phyloP scores from a whole-genome alignment of 2,888 invertebrate species.

The Brachyptera risi region DNA sequence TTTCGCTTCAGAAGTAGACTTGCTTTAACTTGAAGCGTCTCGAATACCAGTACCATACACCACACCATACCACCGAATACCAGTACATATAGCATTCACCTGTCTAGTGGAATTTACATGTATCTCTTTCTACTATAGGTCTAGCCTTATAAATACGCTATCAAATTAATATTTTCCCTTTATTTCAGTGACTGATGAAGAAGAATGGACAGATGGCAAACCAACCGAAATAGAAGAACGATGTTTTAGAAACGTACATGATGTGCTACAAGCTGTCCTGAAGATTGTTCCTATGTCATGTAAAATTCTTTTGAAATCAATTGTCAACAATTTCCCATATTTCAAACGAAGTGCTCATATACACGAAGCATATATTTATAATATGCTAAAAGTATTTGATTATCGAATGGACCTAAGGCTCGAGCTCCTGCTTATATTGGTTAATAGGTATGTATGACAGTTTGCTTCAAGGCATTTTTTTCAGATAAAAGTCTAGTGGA shows the following conservation, averaged over 20 bases:
- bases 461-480: no score
- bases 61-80: no score
- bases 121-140: no score
- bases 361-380: slow-evolving; percentile 72
- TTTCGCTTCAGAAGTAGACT: no score
- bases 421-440: slow-evolving; percentile 66
- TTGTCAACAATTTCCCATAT: slow-evolving; percentile 71
- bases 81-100: no score
- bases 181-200: slow-evolving; percentile 45
- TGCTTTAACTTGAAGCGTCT: no score
- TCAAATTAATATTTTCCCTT: slow-evolving; percentile 1
- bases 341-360: slow-evolving; percentile 61
- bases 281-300: slow-evolving; percentile 60
- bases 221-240: slow-evolving; percentile 53
- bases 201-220: slow-evolving; percentile 56
- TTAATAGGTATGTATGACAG: slow-evolving; percentile 70
- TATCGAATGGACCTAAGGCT: slow-evolving; percentile 69
- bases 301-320: slow-evolving; percentile 60
- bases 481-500: no score
- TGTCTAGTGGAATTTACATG: no score
- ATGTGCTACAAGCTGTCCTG: slow-evolving; percentile 48
- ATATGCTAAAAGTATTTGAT: slow-evolving; percentile 68
- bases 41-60: no score
- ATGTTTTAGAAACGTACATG: slow-evolving; percentile 62
- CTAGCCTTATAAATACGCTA: no score